phyloP scores from a whole-genome alignment of 1,140 invertebrate genomes.

The Hormaphis cornu region DNA sequence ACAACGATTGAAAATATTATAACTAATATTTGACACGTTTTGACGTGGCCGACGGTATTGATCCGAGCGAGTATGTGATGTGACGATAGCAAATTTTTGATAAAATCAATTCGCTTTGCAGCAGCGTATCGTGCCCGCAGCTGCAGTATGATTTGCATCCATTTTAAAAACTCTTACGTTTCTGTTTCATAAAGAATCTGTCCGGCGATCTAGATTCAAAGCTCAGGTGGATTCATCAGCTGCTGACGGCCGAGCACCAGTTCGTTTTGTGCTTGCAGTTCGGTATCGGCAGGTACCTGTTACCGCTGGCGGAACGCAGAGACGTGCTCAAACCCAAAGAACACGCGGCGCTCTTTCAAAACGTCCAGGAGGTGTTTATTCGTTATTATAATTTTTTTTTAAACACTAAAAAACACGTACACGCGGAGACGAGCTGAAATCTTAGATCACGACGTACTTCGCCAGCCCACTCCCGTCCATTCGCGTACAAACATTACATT shows the following conservation, averaged over 20 bases:
- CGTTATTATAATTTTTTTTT: not conserved
- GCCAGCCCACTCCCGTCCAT: no score
- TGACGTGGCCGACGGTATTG: no score
- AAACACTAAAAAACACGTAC: not conserved
- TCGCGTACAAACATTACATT: no score
- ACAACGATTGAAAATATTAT: no score
- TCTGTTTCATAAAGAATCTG: not conserved
- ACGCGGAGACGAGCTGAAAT: not conserved
- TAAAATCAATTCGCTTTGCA: no score
- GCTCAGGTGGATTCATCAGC: slow-evolving; percentile 39
- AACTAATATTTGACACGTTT: no score
- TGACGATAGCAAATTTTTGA: no score
- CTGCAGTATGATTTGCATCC: no score
- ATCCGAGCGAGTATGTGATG: no score
- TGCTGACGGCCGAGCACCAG: slow-evolving; percentile 58
- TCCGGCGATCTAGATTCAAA: slow-evolving; percentile 6
- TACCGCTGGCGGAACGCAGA: slow-evolving; percentile 57
- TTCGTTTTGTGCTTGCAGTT: slow-evolving; percentile 64
- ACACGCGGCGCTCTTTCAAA: slow-evolving; percentile 69
- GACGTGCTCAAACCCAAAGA: slow-evolving; percentile 63
- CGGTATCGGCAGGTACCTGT: slow-evolving; percentile 61
- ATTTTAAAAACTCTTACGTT: not conserved
- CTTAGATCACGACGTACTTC: no score
- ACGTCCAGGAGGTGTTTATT: slow-evolving; percentile 62
- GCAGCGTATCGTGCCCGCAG: no score